Conservation (phyloP, 1,140 invertebrate species). For the Apis florea region DNA sequence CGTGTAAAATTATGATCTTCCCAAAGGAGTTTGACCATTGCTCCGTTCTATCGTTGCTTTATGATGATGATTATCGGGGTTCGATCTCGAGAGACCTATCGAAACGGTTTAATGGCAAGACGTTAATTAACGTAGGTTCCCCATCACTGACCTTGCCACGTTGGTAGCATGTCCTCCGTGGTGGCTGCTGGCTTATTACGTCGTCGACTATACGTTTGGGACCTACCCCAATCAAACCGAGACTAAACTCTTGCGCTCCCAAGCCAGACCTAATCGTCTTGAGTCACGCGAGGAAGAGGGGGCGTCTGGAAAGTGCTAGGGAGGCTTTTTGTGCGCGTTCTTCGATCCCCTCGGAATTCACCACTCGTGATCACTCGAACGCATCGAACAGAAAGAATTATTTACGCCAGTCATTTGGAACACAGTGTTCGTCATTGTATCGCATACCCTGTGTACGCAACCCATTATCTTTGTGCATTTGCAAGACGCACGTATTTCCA, state of each 20-base stretch:
- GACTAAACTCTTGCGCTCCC: slow-evolving; percentile 58
- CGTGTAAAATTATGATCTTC: slow-evolving; percentile 16
- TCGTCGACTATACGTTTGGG: slow-evolving; percentile 55
- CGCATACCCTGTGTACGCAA: background rate
- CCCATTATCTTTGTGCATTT: slow-evolving; percentile 1
- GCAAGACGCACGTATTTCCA: background rate
- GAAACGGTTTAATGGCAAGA: slow-evolving; percentile 48
- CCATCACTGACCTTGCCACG: slow-evolving; percentile 61
- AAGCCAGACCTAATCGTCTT: slow-evolving; percentile 60
- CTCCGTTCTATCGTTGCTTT: slow-evolving; percentile 11
- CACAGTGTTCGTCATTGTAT: slow-evolving; percentile 5
- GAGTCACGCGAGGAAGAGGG: slow-evolving; percentile 64
- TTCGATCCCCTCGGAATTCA: slow-evolving; percentile 45
- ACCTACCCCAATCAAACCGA: slow-evolving; percentile 70
- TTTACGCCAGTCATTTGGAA: slow-evolving; percentile 49
- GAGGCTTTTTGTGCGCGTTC: slow-evolving; percentile 44
- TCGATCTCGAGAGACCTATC: slow-evolving; percentile 39
- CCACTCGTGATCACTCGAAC: slow-evolving; percentile 30
- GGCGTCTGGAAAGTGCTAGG: slow-evolving; percentile 43
- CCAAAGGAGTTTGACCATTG: slow-evolving; percentile 12
- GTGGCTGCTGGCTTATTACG: slow-evolving; percentile 50
- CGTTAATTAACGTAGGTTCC: slow-evolving; percentile 58
- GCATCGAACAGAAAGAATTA: slow-evolving; percentile 44
- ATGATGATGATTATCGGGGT: slow-evolving; percentile 29
- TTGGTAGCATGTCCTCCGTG: slow-evolving; percentile 33